Base-by-base conservation (phyloP, 2,113 vertebrate genomes). In the Cryptoleucopteryx plumbea region DNA sequence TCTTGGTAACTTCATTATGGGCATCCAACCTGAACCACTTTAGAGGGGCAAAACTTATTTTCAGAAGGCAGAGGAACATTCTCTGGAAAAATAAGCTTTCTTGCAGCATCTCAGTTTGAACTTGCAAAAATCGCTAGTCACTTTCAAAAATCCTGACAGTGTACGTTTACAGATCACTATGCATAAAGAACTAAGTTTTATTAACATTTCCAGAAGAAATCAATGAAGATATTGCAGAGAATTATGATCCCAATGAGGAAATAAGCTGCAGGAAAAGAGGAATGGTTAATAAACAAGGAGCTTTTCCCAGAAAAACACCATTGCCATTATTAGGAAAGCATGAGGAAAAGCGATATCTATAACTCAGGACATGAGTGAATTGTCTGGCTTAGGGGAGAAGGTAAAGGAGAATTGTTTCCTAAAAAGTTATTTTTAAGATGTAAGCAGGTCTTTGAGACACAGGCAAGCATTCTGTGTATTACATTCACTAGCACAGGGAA, bases 371-470 rank as follows among this genome's bases (percentile, higher is more conserved):
- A 16, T 7, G 29, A 94, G 45, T 88, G 78, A 95, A 55, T 94
- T 94, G 73, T 91, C 84, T 95, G 89, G n/a, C 87, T 94, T 95
- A 82, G 58, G 84, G 78, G 81, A 91, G 65, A 91, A 93, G 36
- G 66, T 62, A 93, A 90, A 86, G 71, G 53, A 82, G 56, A 80
- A 93, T 55, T 91, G 45, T 94, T 87, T 90, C 79, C 50, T 77
- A 66, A 73, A 78, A 93, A 75, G 86, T 72, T 92, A 68, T 92
- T 96, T 93, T 95, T 80, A 65, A 89, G 84, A 85, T 27, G 53
- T 56, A 96, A 94, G 58, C 58, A 89, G 42, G 58, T 47, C 89
- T 95, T 97, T 90, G 86, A 91, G 95, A 83, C 66, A 72, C 53
- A 94, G 61, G 62, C 89, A 82, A 72, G 67, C 70, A 62, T 75